A percentile compares a stretch with the other conserved stretches of the same genome.
Conservation (phyloP, 2,888 invertebrate genomes). For the Colostygia pectinataria region DNA sequence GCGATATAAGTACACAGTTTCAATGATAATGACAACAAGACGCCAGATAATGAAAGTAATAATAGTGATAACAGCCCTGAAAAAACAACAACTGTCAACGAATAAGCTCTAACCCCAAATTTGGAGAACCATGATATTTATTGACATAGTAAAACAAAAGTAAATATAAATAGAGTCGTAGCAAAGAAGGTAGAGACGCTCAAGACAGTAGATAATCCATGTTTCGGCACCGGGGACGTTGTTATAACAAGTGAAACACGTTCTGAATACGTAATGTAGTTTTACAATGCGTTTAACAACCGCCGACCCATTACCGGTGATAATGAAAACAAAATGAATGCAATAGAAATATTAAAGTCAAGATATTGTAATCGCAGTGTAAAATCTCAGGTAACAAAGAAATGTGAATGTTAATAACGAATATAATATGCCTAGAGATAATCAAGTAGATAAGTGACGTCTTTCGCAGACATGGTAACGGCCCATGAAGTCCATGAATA, state of each 20-base stretch:
- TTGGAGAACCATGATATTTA: slow-evolving; percentile 8
- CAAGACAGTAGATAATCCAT: slow-evolving; percentile 45
- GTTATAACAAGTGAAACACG: slow-evolving; percentile 66
- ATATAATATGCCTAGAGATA: slow-evolving; percentile 27
- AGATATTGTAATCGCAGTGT: slow-evolving; percentile 42
- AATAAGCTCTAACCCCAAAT: slow-evolving; percentile 14
- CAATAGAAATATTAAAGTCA: slow-evolving; percentile 39
- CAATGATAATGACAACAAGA: slow-evolving; percentile 45
- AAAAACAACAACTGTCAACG: slow-evolving; percentile 36
- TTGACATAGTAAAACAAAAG: slow-evolving; percentile 31
- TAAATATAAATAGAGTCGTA: slow-evolving; percentile 50
- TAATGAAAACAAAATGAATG: slow-evolving; percentile 65
- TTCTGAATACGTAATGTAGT: slow-evolving; percentile 63
- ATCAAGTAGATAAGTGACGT: slow-evolving; percentile 38
- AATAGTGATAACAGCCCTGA: slow-evolving; percentile 41
- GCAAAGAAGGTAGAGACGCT: slow-evolving; percentile 43
- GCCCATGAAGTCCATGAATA: slow-evolving; percentile 47
- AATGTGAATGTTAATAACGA: slow-evolving; percentile 35
- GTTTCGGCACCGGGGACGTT: slow-evolving; percentile 58
- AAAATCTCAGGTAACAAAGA: slow-evolving; percentile 42
- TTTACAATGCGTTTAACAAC: slow-evolving; percentile 53
- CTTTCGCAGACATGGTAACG: slow-evolving; percentile 42
- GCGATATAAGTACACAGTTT: slow-evolving; percentile 40
- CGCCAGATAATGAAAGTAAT: slow-evolving; percentile 38
- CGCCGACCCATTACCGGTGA: slow-evolving; percentile 54